Evolutionary conservation across 1,140 invertebrate genomes (phyloP), one percentile per base, ranked within the genome.

Genomic region (Anastrepha obliqua): DNA sequence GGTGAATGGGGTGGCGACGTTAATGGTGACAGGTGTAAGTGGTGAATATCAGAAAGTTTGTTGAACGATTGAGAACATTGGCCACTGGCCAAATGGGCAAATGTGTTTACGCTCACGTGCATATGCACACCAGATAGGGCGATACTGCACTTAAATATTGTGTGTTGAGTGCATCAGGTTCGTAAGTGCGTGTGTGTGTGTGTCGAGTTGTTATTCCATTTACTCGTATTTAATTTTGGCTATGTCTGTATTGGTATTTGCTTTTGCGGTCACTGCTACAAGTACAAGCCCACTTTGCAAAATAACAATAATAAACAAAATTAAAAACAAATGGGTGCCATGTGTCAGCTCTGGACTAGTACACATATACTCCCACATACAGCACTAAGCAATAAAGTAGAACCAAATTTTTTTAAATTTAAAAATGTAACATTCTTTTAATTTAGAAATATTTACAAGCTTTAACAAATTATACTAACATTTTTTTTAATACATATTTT

Each of bases 61-160:
- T 67, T 11, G 13, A 39, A 3, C 6, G 29, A 67, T 67, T 42
- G 29, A 42, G 29, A 3, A 11, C 64, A 11, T 11, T 55, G 51
- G 51, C 51, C 51, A 55, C 51, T 55, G 51, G 51, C 51, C 51
- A 55, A 55, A 55, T 55, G 51, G 6, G 51, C 51, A 55, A 55
- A 55, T 55, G 51, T 55, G 51, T 55, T 55, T 55, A 55, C 51
- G 51, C 51, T 8, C 51, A 55, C 51, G 51, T 55, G 6, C 51
- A 11, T 0, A 55, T 55, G 11, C 51, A 55, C 11, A 55, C n/a
- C 6, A 17, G 62, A 6, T 20, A 64, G 17, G 4, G 39, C 9
- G 42, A 74, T 39, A 74, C 39, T 47, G 39, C 39, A 74, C 44
- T 74, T n/a, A 74, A 74, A 74, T 62, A 47, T 74, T 44, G 42